Conservation (phyloP, 2,113 vertebrate species). For the Tinamus guttatus region DNA sequence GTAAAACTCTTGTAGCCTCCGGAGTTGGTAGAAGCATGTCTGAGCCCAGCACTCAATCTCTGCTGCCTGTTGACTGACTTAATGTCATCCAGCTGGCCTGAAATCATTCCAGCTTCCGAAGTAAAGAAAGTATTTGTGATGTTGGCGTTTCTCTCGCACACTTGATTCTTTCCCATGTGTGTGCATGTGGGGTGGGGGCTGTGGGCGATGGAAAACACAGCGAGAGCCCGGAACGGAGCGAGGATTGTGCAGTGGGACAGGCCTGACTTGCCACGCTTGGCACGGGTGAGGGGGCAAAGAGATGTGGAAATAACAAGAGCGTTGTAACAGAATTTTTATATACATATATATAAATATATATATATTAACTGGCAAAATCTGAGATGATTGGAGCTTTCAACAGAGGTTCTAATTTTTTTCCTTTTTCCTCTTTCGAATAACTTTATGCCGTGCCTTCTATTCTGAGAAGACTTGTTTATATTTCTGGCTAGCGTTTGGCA, state of each 20-base stretch:
- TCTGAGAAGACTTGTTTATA: slow-evolving; percentile 80
- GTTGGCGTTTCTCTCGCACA: slow-evolving; percentile 50
- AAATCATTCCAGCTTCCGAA: slow-evolving; percentile 55
- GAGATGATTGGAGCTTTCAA: slow-evolving; percentile 66
- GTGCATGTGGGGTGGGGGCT: not conserved
- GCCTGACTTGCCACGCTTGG: not conserved
- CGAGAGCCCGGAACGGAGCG: not conserved
- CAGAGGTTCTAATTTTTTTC: slow-evolving; percentile 57
- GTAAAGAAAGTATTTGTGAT: slow-evolving; percentile 21
- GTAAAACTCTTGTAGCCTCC: slow-evolving; percentile 57
- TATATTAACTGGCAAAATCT: slow-evolving; percentile 66
- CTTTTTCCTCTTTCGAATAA: slow-evolving; percentile 62
- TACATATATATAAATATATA: slow-evolving; percentile 52
- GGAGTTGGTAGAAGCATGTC: slow-evolving; percentile 63
- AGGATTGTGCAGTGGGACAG: not conserved
- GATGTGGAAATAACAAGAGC: slow-evolving; percentile 17
- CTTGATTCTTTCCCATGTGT: not conserved
- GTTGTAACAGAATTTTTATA: slow-evolving; percentile 48
- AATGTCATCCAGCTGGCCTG: slow-evolving; percentile 59
- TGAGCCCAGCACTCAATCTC: slow-evolving; percentile 47
- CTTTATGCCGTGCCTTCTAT: slow-evolving; percentile 78
- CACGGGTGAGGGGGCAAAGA: not conserved
- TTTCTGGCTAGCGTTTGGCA: slow-evolving; percentile 74
- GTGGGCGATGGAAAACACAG: not conserved
- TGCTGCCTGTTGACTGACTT: slow-evolving; percentile 55